These are phyloP conservation scores for Acanthosepion esculentum DNA, from an alignment of 2,888 invertebrate species.

Conservation along the genomic window DNA sequence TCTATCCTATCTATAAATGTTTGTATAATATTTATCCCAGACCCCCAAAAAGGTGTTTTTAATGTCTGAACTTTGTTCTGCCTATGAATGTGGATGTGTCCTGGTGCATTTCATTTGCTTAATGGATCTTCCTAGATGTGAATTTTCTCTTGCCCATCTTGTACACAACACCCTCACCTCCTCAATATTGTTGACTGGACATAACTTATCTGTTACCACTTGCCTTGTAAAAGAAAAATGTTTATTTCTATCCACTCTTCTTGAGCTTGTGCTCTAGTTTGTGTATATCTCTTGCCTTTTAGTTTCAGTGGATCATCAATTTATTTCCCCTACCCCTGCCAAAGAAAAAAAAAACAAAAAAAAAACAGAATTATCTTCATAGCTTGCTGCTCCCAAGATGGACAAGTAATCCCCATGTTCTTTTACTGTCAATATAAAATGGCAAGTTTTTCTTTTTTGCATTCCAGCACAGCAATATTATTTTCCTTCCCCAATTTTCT, in stretches of 20 bases:
- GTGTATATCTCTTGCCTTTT: background rate
- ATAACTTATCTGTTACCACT: background rate
- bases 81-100: background rate
- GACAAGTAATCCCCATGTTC: background rate
- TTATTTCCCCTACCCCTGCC: background rate
- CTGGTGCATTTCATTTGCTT: background rate
- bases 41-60: background rate
- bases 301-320: background rate
- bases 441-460: background rate
- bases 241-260: too few species aligned
- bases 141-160: too few species aligned
- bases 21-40: background rate
- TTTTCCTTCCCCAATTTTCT: background rate
- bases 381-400: background rate
- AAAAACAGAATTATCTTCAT: too few species aligned
- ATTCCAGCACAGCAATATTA: slow-evolving; percentile 10
- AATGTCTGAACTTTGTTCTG: background rate
- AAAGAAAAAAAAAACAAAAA: too few species aligned
- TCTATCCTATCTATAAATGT: background rate
- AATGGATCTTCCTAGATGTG: too few species aligned
- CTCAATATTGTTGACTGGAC: background rate
- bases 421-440: background rate
- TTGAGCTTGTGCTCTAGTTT: background rate
- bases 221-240: background rate
- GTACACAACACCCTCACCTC: too few species aligned